phyloP scores from a whole-genome alignment of 2,797 vertebrate genomes.

The Cuniculus paca region DNA sequence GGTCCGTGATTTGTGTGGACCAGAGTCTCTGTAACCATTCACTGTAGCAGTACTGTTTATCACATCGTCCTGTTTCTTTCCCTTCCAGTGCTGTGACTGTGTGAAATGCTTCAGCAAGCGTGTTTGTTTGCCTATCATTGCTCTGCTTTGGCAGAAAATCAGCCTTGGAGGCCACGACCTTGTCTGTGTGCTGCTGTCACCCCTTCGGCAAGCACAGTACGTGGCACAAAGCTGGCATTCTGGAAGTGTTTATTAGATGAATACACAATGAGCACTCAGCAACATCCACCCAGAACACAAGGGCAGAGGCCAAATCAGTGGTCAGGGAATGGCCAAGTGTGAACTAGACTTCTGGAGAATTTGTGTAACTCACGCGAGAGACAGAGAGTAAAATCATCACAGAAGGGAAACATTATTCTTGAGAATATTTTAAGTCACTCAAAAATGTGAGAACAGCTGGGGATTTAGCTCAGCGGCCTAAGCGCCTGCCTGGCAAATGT shows the following conservation, averaged over 20 bases:
- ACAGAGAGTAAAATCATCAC: background rate
- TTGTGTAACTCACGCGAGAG: background rate
- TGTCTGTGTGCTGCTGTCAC: background rate
- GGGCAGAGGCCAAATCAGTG: no score
- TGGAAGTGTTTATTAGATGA: background rate
- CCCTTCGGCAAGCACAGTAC: background rate
- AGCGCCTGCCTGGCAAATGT: no score
- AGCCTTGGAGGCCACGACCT: no score
- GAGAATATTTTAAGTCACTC: background rate
- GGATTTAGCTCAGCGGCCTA: no score
- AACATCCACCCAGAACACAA: rapidly evolving
- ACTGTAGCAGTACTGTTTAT: rapidly evolving
- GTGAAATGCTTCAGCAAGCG: background rate
- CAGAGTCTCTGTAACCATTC: rapidly evolving
- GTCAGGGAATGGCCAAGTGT: background rate
- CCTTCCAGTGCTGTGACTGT: rapidly evolving
- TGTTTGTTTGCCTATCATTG: background rate
- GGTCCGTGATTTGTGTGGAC: background rate
- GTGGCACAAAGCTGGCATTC: background rate
- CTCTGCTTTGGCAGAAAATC: background rate
- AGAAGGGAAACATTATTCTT: background rate
- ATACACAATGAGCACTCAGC: rapidly evolving
- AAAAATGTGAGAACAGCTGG: no score
- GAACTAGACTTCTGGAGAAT: background rate
- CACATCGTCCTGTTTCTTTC: background rate